A percentile compares a stretch with the other conserved stretches of the same genome.
These are phyloP conservation scores for Menidia menidia DNA, from an alignment of 2,797 vertebrate species.

Conservation along the genomic window DNA sequence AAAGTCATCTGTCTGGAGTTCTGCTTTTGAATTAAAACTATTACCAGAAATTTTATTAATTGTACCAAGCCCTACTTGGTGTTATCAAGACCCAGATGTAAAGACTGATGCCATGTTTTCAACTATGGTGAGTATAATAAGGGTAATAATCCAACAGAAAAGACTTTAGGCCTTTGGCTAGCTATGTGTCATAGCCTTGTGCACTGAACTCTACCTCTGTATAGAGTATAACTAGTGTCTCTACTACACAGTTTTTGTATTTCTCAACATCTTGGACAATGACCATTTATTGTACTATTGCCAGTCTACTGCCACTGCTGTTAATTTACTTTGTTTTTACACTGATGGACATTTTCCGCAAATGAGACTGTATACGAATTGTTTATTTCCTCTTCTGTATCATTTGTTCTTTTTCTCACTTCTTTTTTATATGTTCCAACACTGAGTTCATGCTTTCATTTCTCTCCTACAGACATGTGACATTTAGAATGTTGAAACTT, in stretches of 20 bases:
- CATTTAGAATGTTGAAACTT: slow-evolving; percentile 81
- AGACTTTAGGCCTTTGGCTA: slow-evolving; percentile 76
- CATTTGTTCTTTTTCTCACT: slow-evolving; percentile 51
- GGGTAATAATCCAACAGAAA: slow-evolving; percentile 10
- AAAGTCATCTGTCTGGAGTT: slow-evolving; percentile 34
- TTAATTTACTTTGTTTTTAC: slow-evolving; percentile 19
- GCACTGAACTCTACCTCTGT: slow-evolving; percentile 96
- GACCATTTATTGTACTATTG: slow-evolving; percentile 17
- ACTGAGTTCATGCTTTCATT: slow-evolving; percentile 72
- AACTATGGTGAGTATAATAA: slow-evolving; percentile 8
- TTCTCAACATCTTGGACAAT: slow-evolving; percentile 35
- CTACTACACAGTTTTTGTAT: slow-evolving; percentile 15
- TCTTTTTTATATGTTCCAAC: slow-evolving; percentile 54
- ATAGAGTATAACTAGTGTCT: slow-evolving; percentile 83
- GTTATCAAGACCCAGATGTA: slow-evolving; percentile 74
- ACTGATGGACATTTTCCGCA: slow-evolving; percentile 34
- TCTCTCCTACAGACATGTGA: slow-evolving; percentile 71
- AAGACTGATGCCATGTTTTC: slow-evolving; percentile 39
- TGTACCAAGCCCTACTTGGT: slow-evolving; percentile 83
- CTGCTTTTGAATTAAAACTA: slow-evolving; percentile 83
- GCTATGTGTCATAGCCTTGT: slow-evolving; percentile 83
- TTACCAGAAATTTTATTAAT: slow-evolving; percentile 95
- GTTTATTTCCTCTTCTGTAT: slow-evolving; percentile 28
- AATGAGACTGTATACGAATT: slow-evolving; percentile 43
- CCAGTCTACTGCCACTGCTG: slow-evolving; percentile 51